These are phyloP conservation scores for Leptosomus discolor DNA, from an alignment of 2,113 vertebrate genomes.

Conservation along the genomic window DNA sequence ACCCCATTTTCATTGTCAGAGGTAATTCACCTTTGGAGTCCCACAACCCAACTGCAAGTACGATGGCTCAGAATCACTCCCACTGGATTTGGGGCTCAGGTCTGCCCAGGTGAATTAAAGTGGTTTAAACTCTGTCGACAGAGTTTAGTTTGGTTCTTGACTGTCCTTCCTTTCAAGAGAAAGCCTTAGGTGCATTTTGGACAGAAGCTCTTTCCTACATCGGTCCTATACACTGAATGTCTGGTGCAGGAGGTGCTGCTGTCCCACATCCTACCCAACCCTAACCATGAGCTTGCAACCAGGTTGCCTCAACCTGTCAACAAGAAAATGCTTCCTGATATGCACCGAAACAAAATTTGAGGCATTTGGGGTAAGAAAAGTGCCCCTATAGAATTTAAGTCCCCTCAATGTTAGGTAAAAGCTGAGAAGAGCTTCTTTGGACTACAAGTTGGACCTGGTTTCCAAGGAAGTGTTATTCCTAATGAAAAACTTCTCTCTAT, in stretches of 20 bases:
- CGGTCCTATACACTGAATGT: neutral
- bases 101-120: neutral
- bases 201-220: neutral
- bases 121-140: neutral
- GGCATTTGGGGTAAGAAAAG: neutral
- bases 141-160: neutral
- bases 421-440: neutral
- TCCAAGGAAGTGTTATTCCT: neutral
- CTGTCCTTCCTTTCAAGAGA: neutral
- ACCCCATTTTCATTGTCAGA: neutral
- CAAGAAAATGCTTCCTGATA: neutral
- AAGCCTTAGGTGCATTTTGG: neutral
- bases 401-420: neutral
- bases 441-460: neutral
- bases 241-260: neutral
- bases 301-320: neutral
- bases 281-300: neutral
- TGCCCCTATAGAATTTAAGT: neutral
- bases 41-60: neutral
- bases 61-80: neutral
- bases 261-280: rapidly evolving
- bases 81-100: neutral
- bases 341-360: neutral
- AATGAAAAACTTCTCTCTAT: neutral
- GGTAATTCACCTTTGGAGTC: neutral